These are phyloP conservation scores for Macrosoma leucophasiata DNA, from an alignment of 2,888 invertebrate genomes.

Conservation along the genomic window DNA sequence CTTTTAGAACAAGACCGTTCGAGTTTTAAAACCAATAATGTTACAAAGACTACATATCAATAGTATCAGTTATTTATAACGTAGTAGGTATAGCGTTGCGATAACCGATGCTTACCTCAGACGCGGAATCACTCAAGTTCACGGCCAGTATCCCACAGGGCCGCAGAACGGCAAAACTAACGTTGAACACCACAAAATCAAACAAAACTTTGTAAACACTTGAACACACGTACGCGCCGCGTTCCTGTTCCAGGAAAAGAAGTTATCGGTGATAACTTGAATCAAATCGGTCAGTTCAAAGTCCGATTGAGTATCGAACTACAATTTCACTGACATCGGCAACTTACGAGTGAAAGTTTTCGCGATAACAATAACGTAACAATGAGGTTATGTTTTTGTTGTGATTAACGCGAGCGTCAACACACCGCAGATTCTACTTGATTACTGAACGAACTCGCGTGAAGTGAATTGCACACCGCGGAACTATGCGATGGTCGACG, in stretches of 20 bases:
- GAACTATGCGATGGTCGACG: constrained; percentile 25
- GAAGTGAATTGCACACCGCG: constrained; percentile 35
- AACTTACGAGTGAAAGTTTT: constrained; percentile 44
- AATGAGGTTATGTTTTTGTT: constrained; percentile 61
- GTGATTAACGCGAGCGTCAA: constrained; percentile 37
- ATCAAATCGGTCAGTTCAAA: constrained; percentile 7
- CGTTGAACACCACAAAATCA: constrained; percentile 43
- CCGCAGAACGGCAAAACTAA: too few species aligned
- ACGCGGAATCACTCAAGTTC: constrained; percentile 49
- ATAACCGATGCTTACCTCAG: constrained; percentile 50
- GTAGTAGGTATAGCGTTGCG: too few species aligned
- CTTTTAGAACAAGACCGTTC: too few species aligned
- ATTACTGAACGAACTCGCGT: constrained; percentile 41
- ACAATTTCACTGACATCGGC: constrained; percentile 13
- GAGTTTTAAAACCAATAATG: too few species aligned
- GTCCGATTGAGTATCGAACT: constrained; percentile 8
- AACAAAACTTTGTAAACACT: constrained; percentile 61
- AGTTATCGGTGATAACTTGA: constrained; percentile 13
- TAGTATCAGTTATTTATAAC: too few species aligned
- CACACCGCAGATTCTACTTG: constrained; percentile 38
- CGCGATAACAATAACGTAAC: constrained; percentile 35
- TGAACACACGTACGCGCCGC: constrained; percentile 35
- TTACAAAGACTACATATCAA: too few species aligned
- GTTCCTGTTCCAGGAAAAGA: constrained; percentile 21
- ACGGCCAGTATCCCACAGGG: constrained; percentile 41